phyloP scores from a whole-genome alignment of 2,113 vertebrate species.

The Oreotrochilus melanogaster region DNA sequence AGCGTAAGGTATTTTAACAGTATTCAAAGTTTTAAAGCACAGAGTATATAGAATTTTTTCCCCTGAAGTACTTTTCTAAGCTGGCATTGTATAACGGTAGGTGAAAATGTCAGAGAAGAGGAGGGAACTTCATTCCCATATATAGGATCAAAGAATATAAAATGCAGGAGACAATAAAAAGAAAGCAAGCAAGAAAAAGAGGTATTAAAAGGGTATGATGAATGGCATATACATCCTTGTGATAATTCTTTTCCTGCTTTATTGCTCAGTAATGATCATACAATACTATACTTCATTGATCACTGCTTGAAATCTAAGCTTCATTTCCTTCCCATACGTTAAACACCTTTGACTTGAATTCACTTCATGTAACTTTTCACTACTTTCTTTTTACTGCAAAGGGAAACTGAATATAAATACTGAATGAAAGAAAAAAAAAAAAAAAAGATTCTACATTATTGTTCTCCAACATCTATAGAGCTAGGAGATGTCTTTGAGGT shows the following conservation, averaged over 20 bases:
- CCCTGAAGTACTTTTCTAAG: conserved; percentile 54
- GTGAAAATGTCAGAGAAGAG: conserved; percentile 70
- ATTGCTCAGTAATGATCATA: conserved; percentile 75
- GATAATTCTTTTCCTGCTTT: conserved; percentile 76
- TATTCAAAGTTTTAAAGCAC: conserved; percentile 46
- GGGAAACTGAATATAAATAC: conserved; percentile 71
- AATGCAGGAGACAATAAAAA: conserved; percentile 70
- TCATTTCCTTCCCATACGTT: conserved; percentile 76
- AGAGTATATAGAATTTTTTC: conserved; percentile 16
- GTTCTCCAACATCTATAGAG: conserved; percentile 71
- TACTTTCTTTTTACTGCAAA: conserved; percentile 73
- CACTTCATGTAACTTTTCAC: conserved; percentile 75
- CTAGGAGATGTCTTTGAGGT: conserved; percentile 66
- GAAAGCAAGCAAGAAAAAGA: conserved; percentile 68
- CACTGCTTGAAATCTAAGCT: conserved; percentile 77
- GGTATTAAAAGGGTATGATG: conserved; percentile 69
- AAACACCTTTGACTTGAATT: conserved; percentile 76
- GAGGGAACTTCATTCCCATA: conserved; percentile 59
- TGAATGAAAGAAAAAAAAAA: conserved; percentile 60
- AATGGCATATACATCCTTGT: conserved; percentile 74
- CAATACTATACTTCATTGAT: conserved; percentile 76
- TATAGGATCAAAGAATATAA: conserved; percentile 72
- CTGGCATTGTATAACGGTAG: conserved; percentile 44
- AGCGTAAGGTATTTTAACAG: conserved; percentile 30
- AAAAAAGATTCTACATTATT: conserved; percentile 60